Evolutionary conservation across 92 coral and sea anemone species (phyloP).

Genomic region (Umimayanthus chanpuru): DNA sequence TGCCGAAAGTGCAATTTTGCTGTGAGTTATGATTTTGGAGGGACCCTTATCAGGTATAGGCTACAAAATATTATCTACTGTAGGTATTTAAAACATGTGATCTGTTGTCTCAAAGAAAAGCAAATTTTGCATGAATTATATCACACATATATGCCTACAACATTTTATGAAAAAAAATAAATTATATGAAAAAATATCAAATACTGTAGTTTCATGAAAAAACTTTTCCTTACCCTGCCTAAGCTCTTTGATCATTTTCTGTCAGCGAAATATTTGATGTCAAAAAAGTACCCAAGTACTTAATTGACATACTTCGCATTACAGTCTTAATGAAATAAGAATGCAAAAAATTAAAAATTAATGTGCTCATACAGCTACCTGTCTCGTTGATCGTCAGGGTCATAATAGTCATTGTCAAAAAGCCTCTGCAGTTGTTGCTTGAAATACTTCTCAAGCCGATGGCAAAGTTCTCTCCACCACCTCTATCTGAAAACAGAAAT

Average conservation of each 20-base stretch:
- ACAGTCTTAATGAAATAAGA: not conserved
- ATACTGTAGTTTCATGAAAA: not conserved
- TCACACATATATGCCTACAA: not conserved
- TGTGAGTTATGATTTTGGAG: not conserved
- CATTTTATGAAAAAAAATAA: not conserved
- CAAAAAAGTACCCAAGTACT: not conserved
- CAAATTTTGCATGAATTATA: not conserved
- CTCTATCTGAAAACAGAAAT: slow-evolving; percentile 16
- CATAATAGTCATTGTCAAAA: slow-evolving; percentile 7
- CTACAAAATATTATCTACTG: not conserved
- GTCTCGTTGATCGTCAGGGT: slow-evolving; percentile 7
- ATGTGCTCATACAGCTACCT: slow-evolving; percentile 2
- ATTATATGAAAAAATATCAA: no score
- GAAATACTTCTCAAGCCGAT: slow-evolving; percentile 14
- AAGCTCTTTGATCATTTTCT: not conserved
- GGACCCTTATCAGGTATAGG: not conserved
- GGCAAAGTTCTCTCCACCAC: slow-evolving; percentile 20
- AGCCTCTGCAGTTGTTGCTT: slow-evolving; percentile 19
- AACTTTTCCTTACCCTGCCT: not conserved
- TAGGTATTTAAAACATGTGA: not conserved
- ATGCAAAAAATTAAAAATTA: not conserved
- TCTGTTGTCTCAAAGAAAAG: not conserved
- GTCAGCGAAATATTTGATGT: not conserved
- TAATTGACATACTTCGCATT: not conserved
- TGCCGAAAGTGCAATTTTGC: not conserved